Evolutionary conservation across 2,888 invertebrate species (phyloP).

Genomic region (Polydrusus cervinus): DNA sequence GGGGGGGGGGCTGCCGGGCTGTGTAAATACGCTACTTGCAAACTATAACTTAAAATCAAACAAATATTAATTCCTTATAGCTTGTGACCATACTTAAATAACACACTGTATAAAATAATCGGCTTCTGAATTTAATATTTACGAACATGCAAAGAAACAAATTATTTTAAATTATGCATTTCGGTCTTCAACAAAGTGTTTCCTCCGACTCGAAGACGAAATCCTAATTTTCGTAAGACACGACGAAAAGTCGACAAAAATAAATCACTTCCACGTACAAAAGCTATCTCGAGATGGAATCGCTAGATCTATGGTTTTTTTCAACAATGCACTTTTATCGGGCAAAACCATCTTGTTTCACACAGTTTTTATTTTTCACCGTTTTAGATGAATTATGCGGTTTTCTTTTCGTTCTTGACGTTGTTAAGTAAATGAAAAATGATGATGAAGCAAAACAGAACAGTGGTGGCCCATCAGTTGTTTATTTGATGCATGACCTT

Average conservation of each 20-base stretch:
- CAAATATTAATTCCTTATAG: no score
- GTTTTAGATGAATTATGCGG: slow-evolving; percentile 29
- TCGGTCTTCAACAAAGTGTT: neutral
- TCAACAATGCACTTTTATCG: slow-evolving; percentile 42
- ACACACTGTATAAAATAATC: no score
- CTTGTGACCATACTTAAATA: neutral
- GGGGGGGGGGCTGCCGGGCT: no score
- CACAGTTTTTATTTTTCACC: slow-evolving; percentile 44
- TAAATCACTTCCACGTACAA: slow-evolving; percentile 35
- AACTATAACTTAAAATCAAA: no score
- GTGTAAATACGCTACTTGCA: no score
- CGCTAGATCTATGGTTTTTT: slow-evolving; percentile 35
- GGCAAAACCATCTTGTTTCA: slow-evolving; percentile 39
- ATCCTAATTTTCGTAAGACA: slow-evolving; percentile 15
- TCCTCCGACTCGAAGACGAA: neutral
- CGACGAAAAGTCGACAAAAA: slow-evolving; percentile 21
- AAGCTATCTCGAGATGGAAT: slow-evolving; percentile 33
- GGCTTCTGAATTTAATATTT: neutral
- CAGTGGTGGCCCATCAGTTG: slow-evolving; percentile 11
- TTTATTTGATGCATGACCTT: no score
- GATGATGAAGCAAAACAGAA: slow-evolving; percentile 1
- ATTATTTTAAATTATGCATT: neutral
- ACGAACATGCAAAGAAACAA: neutral
- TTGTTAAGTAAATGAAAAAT: slow-evolving; percentile 36
- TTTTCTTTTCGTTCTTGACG: slow-evolving; percentile 23